Base-by-base conservation (phyloP, 2,113 vertebrate genomes). In the Psammodynastes pulverulentus region DNA sequence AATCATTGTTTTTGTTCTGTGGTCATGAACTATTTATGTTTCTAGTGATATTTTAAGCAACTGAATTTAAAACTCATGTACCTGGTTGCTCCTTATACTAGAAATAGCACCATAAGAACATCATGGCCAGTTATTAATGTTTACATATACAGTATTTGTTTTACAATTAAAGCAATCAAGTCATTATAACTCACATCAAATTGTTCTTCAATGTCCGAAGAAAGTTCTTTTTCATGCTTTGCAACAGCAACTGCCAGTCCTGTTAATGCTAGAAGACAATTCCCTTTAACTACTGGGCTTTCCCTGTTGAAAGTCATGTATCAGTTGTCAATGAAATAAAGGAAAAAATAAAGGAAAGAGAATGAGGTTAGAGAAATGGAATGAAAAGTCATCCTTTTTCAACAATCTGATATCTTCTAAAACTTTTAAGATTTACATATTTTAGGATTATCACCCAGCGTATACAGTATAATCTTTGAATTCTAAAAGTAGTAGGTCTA, bases 251-350 rank as follows among this genome's bases (percentile, higher is more conserved):
- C 98, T 39, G 98, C 98, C 89, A 99, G 98, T 53, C 98, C 98
- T 90, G 98, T 99, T 94, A 99, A 96, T 90, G 99, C 99, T 92
- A 99, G 95, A 79, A 99, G 97, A 17, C 98, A 98, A 91, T 99
- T 99, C 21, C 99, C 99, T 96, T 99, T 99, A 49, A 99, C 98
- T 72, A 99, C 98, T 1, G 98, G 98, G 94, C 98, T 99, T 91
- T 99, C 99, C 96, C 99, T 99, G 96, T 91, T 95, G 49, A 92
- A 93, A 92, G 95, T 93, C 2, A 90, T 39, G 89, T 95, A 84
- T 9, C 24, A 79, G 62, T 49, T 86, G n/a, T 62, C 9, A 86
- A 93, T 9, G 84, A 34, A 92, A 93, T 17, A 15, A 62, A 89
- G 94, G 0, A 72, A 6, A 89, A 92, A n/a, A 67, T 1, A 43